These are phyloP conservation scores for Tinamus major DNA, from an alignment of 2,797 vertebrate species.

Conservation along the genomic window DNA sequence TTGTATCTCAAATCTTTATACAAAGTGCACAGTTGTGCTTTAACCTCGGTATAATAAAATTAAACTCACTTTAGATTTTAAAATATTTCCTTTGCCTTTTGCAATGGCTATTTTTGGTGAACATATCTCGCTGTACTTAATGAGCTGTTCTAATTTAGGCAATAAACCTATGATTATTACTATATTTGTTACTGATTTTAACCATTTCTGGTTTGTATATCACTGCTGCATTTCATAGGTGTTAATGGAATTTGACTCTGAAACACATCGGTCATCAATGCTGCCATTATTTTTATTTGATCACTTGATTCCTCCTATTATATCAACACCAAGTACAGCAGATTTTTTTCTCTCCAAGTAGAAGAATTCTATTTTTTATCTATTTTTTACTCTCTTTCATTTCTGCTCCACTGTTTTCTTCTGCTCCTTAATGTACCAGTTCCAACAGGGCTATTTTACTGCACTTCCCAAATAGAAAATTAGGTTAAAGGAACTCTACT, in stretches of 20 bases:
- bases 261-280: slow-evolving; percentile 6
- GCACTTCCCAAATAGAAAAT: slow-evolving; percentile 49
- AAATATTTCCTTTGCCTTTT: not conserved
- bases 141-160: not conserved
- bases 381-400: slow-evolving; percentile 3
- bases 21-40: not conserved
- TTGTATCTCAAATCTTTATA: not conserved
- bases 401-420: not conserved
- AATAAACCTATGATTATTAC: not conserved
- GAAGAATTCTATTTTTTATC: slow-evolving; percentile 31
- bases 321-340: not conserved
- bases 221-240: not conserved
- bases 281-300: slow-evolving; percentile 32
- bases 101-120: not conserved
- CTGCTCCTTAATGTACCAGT: not conserved
- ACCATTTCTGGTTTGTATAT: not conserved
- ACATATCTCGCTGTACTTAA: no score
- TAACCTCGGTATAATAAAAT: not conserved
- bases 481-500: slow-evolving; percentile 47
- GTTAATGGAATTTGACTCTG: not conserved
- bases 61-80: not conserved
- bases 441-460: slow-evolving; percentile 33
- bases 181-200: not conserved
- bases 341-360: not conserved
- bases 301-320: not conserved